Conservation (phyloP, 2,113 vertebrate genomes). For the Rhynchopsitta pachyrhyncha region DNA sequence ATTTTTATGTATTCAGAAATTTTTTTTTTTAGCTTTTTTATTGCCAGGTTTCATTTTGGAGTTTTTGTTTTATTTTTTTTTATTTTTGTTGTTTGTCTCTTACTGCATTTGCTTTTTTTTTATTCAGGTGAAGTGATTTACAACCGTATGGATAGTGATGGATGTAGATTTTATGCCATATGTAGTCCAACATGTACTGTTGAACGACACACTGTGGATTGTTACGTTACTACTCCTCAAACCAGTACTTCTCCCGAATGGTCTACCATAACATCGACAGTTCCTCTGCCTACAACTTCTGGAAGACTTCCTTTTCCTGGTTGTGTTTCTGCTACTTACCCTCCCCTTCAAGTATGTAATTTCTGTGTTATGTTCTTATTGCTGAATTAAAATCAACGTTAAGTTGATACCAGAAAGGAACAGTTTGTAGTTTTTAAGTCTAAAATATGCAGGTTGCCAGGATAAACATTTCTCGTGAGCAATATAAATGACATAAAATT, state of each 20-base stretch:
- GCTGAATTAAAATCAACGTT: accelerated
- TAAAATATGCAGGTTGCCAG: accelerated
- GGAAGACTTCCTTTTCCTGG: accelerated
- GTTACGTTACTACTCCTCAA: not conserved
- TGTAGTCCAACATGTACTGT: constrained; percentile 76
- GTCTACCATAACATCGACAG: not conserved
- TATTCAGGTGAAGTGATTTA: constrained; percentile 78
- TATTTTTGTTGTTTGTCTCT: accelerated
- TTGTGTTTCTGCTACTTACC: constrained; percentile 23
- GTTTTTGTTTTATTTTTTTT: accelerated
- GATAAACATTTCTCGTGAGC: accelerated
- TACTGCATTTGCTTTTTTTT: accelerated
- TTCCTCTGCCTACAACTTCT: not conserved
- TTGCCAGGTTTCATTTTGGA: accelerated
- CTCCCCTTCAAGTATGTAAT: constrained; percentile 8
- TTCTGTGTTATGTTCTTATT: accelerated
- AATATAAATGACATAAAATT: not conserved
- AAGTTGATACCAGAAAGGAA: accelerated
- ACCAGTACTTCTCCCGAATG: not conserved
- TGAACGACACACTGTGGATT: not conserved
- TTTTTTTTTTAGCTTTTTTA: accelerated
- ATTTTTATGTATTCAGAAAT: accelerated
- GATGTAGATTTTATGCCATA: constrained; percentile 74
- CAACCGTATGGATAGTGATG: constrained; percentile 67
- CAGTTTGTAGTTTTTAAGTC: accelerated